Base-by-base conservation (phyloP, 23 tunicate genomes). In the Diplosoma virens region DNA sequence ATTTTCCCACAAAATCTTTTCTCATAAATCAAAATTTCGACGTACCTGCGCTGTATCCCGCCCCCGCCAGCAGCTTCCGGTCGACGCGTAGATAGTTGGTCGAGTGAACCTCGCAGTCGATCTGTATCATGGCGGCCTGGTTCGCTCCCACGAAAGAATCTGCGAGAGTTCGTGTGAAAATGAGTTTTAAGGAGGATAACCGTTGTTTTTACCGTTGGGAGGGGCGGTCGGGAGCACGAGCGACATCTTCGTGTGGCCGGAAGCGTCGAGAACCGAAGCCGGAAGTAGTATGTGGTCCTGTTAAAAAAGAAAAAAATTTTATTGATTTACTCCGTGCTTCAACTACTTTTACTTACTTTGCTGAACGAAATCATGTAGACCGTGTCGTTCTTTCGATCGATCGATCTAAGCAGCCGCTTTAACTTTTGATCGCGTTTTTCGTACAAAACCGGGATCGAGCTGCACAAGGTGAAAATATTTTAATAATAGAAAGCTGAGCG, bases 231-330 rank as follows among this genome's bases (percentile, higher is more conserved):
- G 91, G 24, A 85, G 17, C 11, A 85, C 80, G 28, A 85, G 80
- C 6, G 91, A 78, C 84, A 85, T 78, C 33, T 79, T 78, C 6
- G 81, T 85, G 48, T 58, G 77, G 18, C 67, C 61, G 7, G 84
- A 75, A n/a, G 80, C 34, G 48, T 85, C 81, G 16, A 53, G 21
- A 14, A 79, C 60, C 58, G 63, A 50, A 2, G 91, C 82, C 23
- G 91, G 91, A 3, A 85, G 66, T 18, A 85, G 59, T 32, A 85
- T 76, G 64, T 85, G 91, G 60, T 85, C 91, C 91, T 85, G 67
- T 20, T 32, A 79, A 29, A 61, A 4, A 26, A 9, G 14, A 55
- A 55, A 55, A 4, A 55, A 55, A 55, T 9, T 9, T 9, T 4
- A 4, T 55, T 55, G 5, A n/a, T n/a, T n/a, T n/a, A n/a, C n/a